phyloP scores from a whole-genome alignment of 2,888 invertebrate species.

The Gasteruption jaculator region DNA sequence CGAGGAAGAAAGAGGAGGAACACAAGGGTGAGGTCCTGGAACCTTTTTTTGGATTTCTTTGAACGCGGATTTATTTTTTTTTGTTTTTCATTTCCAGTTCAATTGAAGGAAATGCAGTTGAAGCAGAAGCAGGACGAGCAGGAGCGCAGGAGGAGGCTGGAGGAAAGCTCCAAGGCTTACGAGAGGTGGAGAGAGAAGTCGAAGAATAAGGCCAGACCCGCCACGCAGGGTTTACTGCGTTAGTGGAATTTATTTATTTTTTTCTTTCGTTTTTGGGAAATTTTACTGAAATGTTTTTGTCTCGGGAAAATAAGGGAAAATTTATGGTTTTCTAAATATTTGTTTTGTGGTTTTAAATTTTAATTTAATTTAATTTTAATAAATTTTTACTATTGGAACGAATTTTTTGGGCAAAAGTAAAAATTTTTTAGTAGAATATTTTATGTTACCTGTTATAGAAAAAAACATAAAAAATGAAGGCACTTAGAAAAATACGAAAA shows the following conservation, averaged over 20 bases:
- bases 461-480: too few species aligned
- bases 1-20: conserved; percentile 58
- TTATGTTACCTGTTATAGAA: too few species aligned
- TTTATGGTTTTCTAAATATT: too few species aligned
- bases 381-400: too few species aligned
- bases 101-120: conserved; percentile 52
- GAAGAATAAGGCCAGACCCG: conserved; percentile 61
- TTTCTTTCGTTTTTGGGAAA: conserved; percentile 7
- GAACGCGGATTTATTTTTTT: conserved; percentile 9
- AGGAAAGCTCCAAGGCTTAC: conserved; percentile 59
- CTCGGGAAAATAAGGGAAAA: too few species aligned
- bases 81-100: conserved; percentile 21
- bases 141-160: conserved; percentile 53
- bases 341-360: too few species aligned
- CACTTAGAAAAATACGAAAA: too few species aligned
- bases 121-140: conserved; percentile 55
- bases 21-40: conserved; percentile 59
- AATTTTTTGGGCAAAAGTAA: too few species aligned
- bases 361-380: too few species aligned
- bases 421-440: too few species aligned
- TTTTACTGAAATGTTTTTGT: conserved; percentile 12
- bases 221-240: conserved; percentile 61
- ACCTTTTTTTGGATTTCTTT: too few species aligned
- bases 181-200: conserved; percentile 61
- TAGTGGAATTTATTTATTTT: conserved; percentile 45